These are phyloP conservation scores for Dicyrtoma fusca DNA, from an alignment of 2,888 invertebrate species.

Conservation along the genomic window DNA sequence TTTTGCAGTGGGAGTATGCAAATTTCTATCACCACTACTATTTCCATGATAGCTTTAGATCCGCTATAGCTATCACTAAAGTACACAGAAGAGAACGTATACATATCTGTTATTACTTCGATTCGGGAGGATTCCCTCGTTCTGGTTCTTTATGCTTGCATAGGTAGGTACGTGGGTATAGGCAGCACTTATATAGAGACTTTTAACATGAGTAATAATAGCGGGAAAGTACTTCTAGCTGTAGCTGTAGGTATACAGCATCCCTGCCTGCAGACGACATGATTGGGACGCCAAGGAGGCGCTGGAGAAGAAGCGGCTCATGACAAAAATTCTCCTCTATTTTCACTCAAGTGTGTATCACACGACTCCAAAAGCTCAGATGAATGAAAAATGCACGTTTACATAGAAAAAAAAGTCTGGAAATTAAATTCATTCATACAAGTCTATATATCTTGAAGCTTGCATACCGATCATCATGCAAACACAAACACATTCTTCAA, in stretches of 20 bases:
- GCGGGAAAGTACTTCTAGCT: not conserved
- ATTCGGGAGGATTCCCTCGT: no score
- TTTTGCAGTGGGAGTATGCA: no score
- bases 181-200: no score
- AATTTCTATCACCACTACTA: no score
- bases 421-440: conserved; percentile 44
- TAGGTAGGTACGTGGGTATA: no score
- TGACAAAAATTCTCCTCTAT: conserved; percentile 32
- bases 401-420: conserved; percentile 34
- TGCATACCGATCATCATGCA: conserved; percentile 19
- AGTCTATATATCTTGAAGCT: conserved; percentile 11
- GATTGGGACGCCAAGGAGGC: conserved; percentile 22
- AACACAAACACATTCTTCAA: not conserved
- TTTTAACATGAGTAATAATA: conserved; percentile 1
- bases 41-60: no score
- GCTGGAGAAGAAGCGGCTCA: conserved; percentile 23
- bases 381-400: conserved; percentile 41
- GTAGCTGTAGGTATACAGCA: not conserved
- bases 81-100: no score
- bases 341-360: conserved; percentile 30
- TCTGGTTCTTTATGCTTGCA: no score
- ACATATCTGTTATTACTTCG: no score
- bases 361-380: conserved; percentile 26
- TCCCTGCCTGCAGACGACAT: conserved; percentile 22
- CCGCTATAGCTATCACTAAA: no score